These are phyloP conservation scores for Leptinotarsa texana DNA, from an alignment of 1,140 invertebrate species.

Conservation along the genomic window DNA sequence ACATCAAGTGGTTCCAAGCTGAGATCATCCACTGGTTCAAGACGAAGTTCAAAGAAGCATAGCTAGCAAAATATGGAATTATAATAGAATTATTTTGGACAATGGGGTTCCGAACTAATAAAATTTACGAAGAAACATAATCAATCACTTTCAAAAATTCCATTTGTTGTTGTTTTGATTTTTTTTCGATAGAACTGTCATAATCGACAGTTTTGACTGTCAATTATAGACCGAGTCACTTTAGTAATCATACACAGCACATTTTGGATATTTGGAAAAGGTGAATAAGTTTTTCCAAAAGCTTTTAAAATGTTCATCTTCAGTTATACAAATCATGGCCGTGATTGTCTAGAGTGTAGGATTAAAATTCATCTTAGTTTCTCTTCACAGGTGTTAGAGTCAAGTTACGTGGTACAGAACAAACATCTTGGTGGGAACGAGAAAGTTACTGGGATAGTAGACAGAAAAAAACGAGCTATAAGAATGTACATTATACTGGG, in stretches of 20 bases:
- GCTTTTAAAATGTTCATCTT: background rate
- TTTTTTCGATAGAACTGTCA: too few species aligned
- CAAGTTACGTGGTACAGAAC: conserved; percentile 9
- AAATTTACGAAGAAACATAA: too few species aligned
- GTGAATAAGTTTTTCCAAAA: background rate
- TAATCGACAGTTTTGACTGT: background rate
- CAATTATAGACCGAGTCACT: background rate
- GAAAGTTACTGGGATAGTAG: conserved; percentile 11
- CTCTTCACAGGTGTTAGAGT: background rate
- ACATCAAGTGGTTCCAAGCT: too few species aligned
- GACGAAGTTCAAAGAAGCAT: too few species aligned
- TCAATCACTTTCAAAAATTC: too few species aligned
- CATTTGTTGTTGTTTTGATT: too few species aligned
- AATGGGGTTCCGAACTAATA: too few species aligned
- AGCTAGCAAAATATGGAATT: too few species aligned
- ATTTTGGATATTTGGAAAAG: background rate
- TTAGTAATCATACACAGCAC: background rate
- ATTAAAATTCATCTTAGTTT: background rate
- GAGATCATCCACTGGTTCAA: too few species aligned
- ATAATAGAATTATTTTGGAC: too few species aligned
- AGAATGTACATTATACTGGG: conserved; percentile 3
- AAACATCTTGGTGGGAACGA: conserved; percentile 13
- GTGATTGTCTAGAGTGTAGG: background rate
- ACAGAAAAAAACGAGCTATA: background rate
- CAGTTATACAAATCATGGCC: background rate